Percentiles rank a stretch among this genome's conserved stretches.
Evolutionary conservation across 92 coral and sea anemone genomes (phyloP).

Genomic region (Parazoanthus darwini): DNA sequence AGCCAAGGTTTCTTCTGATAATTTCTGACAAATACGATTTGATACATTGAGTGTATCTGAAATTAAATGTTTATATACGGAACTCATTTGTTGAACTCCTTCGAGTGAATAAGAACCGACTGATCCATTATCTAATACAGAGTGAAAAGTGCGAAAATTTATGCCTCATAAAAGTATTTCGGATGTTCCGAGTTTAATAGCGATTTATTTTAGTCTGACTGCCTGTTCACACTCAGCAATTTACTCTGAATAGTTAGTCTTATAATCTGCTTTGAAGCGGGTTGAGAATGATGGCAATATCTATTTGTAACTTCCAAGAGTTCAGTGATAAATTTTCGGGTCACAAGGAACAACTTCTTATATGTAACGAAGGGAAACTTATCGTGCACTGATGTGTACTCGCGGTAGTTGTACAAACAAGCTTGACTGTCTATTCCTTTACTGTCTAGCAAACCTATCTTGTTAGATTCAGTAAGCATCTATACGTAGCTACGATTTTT

Average conservation of each 20-base stretch:
- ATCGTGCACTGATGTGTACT: neutral
- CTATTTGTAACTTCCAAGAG: neutral
- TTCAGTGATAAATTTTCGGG: neutral
- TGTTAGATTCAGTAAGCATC: neutral
- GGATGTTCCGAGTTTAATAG: too few relatives aligned
- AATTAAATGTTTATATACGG: too few relatives aligned
- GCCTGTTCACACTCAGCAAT: neutral
- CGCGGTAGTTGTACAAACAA: too few relatives aligned
- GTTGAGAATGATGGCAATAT: neutral
- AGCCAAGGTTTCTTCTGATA: too few relatives aligned
- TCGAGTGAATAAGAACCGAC: too few relatives aligned
- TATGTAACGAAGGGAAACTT: neutral
- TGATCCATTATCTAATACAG: too few relatives aligned
- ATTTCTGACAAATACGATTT: too few relatives aligned
- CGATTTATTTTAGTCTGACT: too few relatives aligned
- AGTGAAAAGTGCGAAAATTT: too few relatives aligned
- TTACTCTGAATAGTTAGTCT: neutral
- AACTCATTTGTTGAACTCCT: too few relatives aligned
- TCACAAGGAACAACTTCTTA: neutral
- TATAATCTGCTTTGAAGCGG: neutral
- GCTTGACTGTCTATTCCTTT: neutral
- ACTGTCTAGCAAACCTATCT: neutral
- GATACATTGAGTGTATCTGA: too few relatives aligned
- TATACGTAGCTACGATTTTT: neutral
- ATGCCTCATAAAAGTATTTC: too few relatives aligned